Evolutionary conservation across 2,113 vertebrate species (phyloP), one percentile per base, ranked within the genome.

Genomic region (Rhombomys opimus): DNA sequence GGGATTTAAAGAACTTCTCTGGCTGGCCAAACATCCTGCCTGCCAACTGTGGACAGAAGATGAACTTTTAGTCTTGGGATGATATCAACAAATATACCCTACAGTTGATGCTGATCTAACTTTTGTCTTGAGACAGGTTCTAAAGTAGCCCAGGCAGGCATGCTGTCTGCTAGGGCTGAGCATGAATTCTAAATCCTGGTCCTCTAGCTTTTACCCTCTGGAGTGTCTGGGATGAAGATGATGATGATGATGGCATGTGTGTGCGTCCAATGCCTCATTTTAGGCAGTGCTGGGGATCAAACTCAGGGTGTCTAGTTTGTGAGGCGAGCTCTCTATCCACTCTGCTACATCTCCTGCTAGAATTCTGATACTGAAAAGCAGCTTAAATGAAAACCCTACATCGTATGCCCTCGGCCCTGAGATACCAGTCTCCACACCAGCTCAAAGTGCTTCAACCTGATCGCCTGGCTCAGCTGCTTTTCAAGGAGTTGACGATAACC

Each of bases 401-500:
- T 23, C 27, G 23, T 18, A 27, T 23, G 25, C 8, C 23, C 25
- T 2, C 73, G 27, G 20, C 17, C 32, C 13, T 6, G 25, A 70
- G 2, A 6, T 1, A 25, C 3, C 15, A 3, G n/a, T 41, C 11
- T 91, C 63, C 35, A 3, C 4, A 20, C 17, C 35, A 27, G n/a
- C 32, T 82, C 46, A 78, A 67, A 89, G 75, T 27, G 0, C 3
- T 89, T 93, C 35, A 88, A 61, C 38, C 50, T 20, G 12, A 46
- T 30, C 11, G 11, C 35, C 27, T 82, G 75, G 3, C 73, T 54
- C 9, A 54, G 8, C n/a, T 90, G 65, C 18, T 93, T 78, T 90
- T 72, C 89, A 92, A 54, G 30, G 50, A 32, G n/a, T n/a, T 93
- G 35, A 57, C 90, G 95, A 57, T 61, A 41, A 65, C 86, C 54